Evolutionary conservation across 2,888 invertebrate genomes (phyloP).

Genomic region (Caenorhabditis sp.): DNA sequence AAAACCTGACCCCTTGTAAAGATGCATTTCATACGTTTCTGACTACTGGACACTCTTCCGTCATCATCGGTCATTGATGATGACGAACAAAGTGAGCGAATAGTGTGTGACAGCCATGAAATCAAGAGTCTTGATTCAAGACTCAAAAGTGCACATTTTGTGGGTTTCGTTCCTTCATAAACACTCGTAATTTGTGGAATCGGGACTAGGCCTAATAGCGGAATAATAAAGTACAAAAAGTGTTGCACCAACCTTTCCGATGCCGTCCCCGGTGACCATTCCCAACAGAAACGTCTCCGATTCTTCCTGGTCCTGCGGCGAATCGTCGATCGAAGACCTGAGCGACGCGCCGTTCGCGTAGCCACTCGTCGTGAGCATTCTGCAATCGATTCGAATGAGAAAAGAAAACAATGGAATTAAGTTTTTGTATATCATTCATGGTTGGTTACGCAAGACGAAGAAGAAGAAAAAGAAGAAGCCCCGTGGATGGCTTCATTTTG

Average conservation of each 20-base stretch:
- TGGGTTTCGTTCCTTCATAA: no score
- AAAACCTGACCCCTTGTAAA: no score
- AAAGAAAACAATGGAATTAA: conserved; percentile 45
- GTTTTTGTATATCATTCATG: conserved; percentile 17
- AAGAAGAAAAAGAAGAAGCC: conserved; percentile 14
- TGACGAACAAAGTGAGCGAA: no score
- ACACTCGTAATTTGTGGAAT: background rate
- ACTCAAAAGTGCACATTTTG: no score
- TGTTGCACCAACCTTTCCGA: conserved; percentile 53
- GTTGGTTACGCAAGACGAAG: background rate
- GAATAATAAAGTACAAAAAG: background rate
- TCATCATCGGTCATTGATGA: no score
- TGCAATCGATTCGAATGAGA: conserved; percentile 7
- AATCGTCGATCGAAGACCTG: conserved; percentile 31
- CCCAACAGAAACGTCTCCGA: conserved; percentile 53
- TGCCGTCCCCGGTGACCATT: conserved; percentile 58
- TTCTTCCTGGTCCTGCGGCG: conserved; percentile 40
- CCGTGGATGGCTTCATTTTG: no score
- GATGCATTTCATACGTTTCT: no score
- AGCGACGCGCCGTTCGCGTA: conserved; percentile 36
- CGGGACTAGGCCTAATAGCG: no score
- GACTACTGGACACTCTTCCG: no score
- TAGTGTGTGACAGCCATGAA: no score
- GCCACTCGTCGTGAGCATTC: conserved; percentile 48
- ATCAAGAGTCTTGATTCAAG: no score